Evolutionary conservation across 2,113 vertebrate genomes (phyloP), one percentile per base, ranked within the genome.

Genomic region (Pyrgilauda ruficollis): DNA sequence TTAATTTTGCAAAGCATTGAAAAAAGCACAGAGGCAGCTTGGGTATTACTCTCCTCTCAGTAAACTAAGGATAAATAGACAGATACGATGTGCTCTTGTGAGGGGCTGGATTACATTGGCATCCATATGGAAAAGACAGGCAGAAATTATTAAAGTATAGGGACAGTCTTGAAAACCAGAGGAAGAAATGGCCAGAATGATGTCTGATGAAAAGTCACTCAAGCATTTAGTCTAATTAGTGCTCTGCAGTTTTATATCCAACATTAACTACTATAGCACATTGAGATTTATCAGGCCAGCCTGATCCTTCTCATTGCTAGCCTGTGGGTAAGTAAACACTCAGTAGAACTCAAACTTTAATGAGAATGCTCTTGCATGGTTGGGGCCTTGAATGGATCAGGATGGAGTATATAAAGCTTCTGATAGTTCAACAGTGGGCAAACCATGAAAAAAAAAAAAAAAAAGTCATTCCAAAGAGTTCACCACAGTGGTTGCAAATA

Each of bases 21-120:
- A 3, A 41, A 75, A 78, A 69, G n/a, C 30, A n/a, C 55, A 52
- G 70, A 84, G 47, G 50, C 3, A 4, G 15, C 9, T 49, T 80
- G 49, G 3, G 3, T 41, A 44, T 49, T 66, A 52, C 23, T 16
- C 52, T 33, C 43, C 24, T 61, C 22, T 9, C 0, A 0, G 56
- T n/a, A 63, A 78, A 58, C 46, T 44, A 55, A 53, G 58, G 31
- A 44, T 67, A 82, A 78, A 37, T 66, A 14, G 33, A 52, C 31
- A 85, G 47, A 72, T 14, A 69, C 3, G 2, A 82, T 7, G 33
- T 9, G 50, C 5, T 50, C 43, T 52, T 9, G 8, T 6, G 30
- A 86, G 28, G 41, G 41, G 31, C 2, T 92, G 78, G 44, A 64
- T 53, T 81, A 62, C 58, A 79, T 5, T 5, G 1, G 46, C 63